Conservation (phyloP, 2,888 invertebrate genomes). For the Archips xylosteana region DNA sequence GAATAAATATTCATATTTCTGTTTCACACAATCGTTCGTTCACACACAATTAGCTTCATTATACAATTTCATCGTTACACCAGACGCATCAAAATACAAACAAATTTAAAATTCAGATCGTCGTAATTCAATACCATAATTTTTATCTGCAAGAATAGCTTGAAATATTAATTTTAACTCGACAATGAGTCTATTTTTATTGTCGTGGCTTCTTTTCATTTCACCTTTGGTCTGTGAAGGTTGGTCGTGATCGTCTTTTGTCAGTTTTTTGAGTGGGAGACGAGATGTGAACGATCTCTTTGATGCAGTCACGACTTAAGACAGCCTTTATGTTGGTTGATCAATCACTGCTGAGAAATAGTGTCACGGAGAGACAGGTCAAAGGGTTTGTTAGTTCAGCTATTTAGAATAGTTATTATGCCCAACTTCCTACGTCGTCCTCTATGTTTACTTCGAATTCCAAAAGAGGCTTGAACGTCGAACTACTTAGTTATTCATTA, state of each 20-base stretch:
- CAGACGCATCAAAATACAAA: conserved; percentile 65
- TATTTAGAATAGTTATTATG: conserved; percentile 44
- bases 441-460: conserved; percentile 28
- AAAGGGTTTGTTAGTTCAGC: conserved; percentile 55
- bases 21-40: conserved; percentile 59
- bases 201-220: conserved; percentile 72
- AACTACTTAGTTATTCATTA: conserved; percentile 40
- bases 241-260: conserved; percentile 51
- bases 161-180: conserved; percentile 77
- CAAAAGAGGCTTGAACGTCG: conserved; percentile 28
- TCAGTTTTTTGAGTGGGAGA: conserved; percentile 50
- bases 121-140: conserved; percentile 78
- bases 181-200: conserved; percentile 75
- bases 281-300: conserved; percentile 44
- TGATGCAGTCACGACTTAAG: conserved; percentile 49
- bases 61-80: conserved; percentile 66
- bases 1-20: conserved; percentile 76
- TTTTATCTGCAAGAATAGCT: conserved; percentile 66
- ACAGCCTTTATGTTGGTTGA: conserved; percentile 51
- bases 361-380: conserved; percentile 59
- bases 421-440: conserved; percentile 4
- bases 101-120: conserved; percentile 79
- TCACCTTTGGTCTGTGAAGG: conserved; percentile 48
- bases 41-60: conserved; percentile 84
- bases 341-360: conserved; percentile 64